phyloP scores from a whole-genome alignment of 2,113 vertebrate genomes.

The rabbit (Oryctolagus cuniculus) region DNA sequence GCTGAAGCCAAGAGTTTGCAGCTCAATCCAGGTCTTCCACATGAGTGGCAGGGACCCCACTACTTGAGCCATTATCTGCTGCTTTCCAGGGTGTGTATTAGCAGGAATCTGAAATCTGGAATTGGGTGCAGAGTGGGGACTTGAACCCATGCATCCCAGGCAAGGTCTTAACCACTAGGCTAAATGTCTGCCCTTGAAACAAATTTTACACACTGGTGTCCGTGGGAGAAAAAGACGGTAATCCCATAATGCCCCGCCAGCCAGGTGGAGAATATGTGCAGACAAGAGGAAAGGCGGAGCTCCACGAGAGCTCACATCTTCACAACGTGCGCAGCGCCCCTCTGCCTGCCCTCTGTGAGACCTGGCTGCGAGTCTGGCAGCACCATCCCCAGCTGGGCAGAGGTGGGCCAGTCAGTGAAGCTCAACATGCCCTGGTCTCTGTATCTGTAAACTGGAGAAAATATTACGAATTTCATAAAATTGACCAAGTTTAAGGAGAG shows the following conservation, averaged over 20 bases:
- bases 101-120: too few species aligned
- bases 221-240: background rate
- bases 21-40: too few species aligned
- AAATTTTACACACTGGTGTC: background rate
- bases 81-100: too few species aligned
- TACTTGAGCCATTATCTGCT: too few species aligned
- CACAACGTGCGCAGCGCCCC: background rate
- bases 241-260: background rate
- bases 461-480: background rate
- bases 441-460: background rate
- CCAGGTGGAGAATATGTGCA: background rate
- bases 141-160: too few species aligned
- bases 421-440: background rate
- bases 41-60: too few species aligned
- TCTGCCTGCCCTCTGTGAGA: background rate
- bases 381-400: background rate
- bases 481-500: constrained; percentile 9
- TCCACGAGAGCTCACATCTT: background rate
- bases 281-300: background rate
- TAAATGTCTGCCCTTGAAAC: background rate
- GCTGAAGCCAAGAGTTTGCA: too few species aligned
- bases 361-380: background rate
- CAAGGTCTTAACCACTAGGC: too few species aligned
- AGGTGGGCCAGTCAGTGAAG: background rate
- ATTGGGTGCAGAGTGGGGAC: too few species aligned